A percentile compares a stretch with the other conserved stretches of the same genome.
phyloP scores from a whole-genome alignment of 2,797 vertebrate genomes.

The Rhyacichthys aspro region DNA sequence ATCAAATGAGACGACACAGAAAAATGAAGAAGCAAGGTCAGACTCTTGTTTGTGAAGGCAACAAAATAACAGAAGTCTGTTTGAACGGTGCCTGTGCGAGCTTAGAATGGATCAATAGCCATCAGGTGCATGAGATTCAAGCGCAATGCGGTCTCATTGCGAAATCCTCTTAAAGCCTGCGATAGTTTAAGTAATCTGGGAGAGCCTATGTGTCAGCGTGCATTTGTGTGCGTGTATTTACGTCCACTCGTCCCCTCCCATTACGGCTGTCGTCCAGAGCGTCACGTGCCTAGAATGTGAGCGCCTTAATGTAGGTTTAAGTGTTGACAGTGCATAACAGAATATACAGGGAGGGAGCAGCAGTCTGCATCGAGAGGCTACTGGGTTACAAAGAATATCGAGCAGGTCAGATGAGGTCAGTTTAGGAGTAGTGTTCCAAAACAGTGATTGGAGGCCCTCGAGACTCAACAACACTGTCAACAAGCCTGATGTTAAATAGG shows the following conservation, averaged over 20 bases:
- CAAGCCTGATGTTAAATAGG: slow-evolving; percentile 37
- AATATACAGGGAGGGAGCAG: slow-evolving; percentile 15
- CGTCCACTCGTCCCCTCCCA: slow-evolving; percentile 52
- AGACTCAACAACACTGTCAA: slow-evolving; percentile 37
- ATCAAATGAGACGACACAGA: background rate
- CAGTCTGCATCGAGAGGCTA: background rate
- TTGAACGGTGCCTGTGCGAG: slow-evolving; percentile 34
- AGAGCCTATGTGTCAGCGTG: slow-evolving; percentile 40
- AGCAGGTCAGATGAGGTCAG: slow-evolving; percentile 18
- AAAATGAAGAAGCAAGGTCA: slow-evolving; percentile 36
- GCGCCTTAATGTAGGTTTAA: slow-evolving; percentile 13
- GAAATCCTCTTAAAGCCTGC: slow-evolving; percentile 74
- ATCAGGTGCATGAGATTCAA: slow-evolving; percentile 69
- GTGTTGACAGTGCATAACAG: slow-evolving; percentile 18
- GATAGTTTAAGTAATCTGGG: slow-evolving; percentile 71
- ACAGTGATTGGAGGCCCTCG: slow-evolving; percentile 27
- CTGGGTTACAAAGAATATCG: slow-evolving; percentile 14
- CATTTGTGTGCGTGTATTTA: slow-evolving; percentile 14
- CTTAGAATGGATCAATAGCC: slow-evolving; percentile 68
- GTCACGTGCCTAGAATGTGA: slow-evolving; percentile 45
- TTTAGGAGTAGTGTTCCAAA: slow-evolving; percentile 17
- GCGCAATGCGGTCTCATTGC: slow-evolving; percentile 51
- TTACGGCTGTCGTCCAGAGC: slow-evolving; percentile 38
- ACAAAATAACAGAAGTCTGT: slow-evolving; percentile 20
- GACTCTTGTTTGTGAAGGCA: slow-evolving; percentile 32